Conservation (phyloP, 1,140 invertebrate genomes). For the Lasioglossum baleicum region DNA sequence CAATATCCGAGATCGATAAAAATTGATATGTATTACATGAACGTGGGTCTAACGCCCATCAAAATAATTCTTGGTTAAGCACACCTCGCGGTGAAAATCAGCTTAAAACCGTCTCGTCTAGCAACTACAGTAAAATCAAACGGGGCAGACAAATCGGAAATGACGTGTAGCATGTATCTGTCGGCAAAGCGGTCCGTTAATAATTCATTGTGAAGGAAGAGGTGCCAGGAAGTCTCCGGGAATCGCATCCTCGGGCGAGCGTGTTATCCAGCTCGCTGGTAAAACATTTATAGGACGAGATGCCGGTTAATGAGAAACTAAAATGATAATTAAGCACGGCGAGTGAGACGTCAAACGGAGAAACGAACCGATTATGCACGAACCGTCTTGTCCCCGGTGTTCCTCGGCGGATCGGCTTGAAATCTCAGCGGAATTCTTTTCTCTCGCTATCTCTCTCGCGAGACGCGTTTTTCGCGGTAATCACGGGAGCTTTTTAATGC, state of each 20-base stretch:
- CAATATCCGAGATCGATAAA: too few species aligned
- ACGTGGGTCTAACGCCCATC: too few species aligned
- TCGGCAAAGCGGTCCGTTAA: background rate
- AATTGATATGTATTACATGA: too few species aligned
- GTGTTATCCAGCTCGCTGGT: background rate
- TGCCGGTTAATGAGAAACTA: background rate
- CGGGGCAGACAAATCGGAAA: background rate
- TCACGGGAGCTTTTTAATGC: constrained; percentile 53
- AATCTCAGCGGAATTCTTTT: constrained; percentile 14
- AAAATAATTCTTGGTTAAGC: background rate
- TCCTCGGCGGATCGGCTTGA: constrained; percentile 28
- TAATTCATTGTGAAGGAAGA: background rate
- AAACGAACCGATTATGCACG: constrained; percentile 11
- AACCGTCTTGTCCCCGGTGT: constrained; percentile 20
- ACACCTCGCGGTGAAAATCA: background rate
- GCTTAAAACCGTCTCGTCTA: background rate
- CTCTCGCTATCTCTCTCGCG: background rate
- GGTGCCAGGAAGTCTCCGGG: background rate
- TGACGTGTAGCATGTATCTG: background rate
- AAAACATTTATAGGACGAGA: background rate
- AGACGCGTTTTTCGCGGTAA: constrained; percentile 34
- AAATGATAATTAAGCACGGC: background rate
- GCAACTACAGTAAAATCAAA: background rate
- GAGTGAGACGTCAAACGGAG: background rate
- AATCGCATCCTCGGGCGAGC: background rate